A percentile compares a stretch with the other conserved stretches of the same genome.
Evolutionary conservation across 1,140 invertebrate genomes (phyloP).

Genomic region (Pararge aegeria): DNA sequence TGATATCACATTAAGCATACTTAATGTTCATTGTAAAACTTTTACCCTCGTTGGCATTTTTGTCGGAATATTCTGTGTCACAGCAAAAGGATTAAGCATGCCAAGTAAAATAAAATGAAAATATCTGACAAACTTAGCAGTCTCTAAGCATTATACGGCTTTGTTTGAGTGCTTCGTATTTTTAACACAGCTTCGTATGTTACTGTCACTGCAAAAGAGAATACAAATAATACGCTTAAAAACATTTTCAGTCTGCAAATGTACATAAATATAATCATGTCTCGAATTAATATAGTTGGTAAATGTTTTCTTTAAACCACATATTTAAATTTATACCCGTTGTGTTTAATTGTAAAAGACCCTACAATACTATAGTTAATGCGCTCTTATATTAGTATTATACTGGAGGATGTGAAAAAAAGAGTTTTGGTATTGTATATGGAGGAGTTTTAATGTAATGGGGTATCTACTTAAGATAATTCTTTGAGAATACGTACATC

Average conservation of each 20-base stretch:
- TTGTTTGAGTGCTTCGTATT: constrained; percentile 18
- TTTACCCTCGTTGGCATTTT: neutral
- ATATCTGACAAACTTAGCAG: constrained; percentile 12
- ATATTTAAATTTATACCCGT: neutral
- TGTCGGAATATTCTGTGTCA: constrained; percentile 7
- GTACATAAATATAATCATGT: constrained; percentile 1
- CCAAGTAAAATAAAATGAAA: constrained; percentile 14
- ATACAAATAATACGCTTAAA: constrained; percentile 16
- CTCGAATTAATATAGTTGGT: constrained; percentile 2
- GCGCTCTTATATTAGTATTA: neutral
- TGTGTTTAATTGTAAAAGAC: neutral
- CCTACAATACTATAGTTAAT: no score
- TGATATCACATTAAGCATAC: no score
- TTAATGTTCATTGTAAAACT: no score
- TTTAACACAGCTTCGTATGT: constrained; percentile 12
- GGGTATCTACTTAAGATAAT: no score
- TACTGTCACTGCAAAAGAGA: constrained; percentile 4
- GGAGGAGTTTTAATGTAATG: no score
- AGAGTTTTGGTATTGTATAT: no score
- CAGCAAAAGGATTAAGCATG: constrained; percentile 12
- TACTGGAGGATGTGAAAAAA: no score
- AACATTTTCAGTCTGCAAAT: constrained; percentile 12
- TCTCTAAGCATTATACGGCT: constrained; percentile 16
- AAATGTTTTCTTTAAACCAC: neutral
- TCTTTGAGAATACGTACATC: no score